Percentiles rank a stretch among this genome's conserved stretches.
Conservation (phyloP, 2,888 invertebrate species). For the Exocentrus adspersus region DNA sequence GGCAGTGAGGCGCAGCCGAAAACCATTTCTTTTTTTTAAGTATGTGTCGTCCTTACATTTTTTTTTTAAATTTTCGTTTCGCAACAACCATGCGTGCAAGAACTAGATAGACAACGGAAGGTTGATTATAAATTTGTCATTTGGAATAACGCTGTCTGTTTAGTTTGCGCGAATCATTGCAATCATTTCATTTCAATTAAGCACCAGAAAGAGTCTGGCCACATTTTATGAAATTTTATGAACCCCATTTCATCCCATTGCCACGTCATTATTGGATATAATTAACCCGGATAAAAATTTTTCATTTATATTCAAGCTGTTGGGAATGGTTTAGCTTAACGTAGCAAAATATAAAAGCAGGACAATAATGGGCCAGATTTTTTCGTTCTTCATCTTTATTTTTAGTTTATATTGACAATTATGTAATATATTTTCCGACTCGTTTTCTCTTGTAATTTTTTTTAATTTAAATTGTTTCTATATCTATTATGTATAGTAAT, state of each 20-base stretch:
- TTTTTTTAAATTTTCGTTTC: constrained; percentile 12
- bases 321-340: background rate
- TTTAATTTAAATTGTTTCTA: too few relatives aligned
- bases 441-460: background rate
- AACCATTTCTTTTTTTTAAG: constrained; percentile 54
- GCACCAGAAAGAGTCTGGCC: too few relatives aligned
- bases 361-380: background rate
- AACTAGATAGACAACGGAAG: background rate
- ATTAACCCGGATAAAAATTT: too few relatives aligned
- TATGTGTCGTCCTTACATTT: constrained; percentile 57
- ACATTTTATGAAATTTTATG: too few relatives aligned
- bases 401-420: background rate
- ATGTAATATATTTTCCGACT: background rate
- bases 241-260: too few relatives aligned
- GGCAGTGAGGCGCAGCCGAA: constrained; percentile 55
- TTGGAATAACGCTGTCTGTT: constrained; percentile 22
- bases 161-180: constrained; percentile 4
- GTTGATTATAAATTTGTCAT: too few relatives aligned
- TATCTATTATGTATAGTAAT: too few relatives aligned
- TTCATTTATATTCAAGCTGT: too few relatives aligned
- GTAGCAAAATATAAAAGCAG: too few relatives aligned
- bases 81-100: background rate
- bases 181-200: constrained; percentile 16
- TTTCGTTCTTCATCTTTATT: background rate
- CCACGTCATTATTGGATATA: too few relatives aligned